phyloP scores from a whole-genome alignment of 2,113 vertebrate species.

The Panthera leo region DNA sequence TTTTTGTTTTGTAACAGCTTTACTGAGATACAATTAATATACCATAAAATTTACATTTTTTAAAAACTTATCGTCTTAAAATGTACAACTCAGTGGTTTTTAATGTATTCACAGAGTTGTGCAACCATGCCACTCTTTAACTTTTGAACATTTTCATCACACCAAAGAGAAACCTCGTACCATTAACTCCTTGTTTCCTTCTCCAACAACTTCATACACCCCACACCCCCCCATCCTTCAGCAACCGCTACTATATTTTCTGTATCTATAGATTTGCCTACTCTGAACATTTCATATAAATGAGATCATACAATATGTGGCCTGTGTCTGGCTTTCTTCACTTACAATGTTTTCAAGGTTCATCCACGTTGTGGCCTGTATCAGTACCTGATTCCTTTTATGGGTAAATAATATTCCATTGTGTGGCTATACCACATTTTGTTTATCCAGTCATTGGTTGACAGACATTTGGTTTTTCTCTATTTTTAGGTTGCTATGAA shows the following conservation, averaged over 20 bases:
- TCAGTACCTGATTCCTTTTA: background rate
- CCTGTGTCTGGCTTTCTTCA: background rate
- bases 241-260: background rate
- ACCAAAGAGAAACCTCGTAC: background rate
- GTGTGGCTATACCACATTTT: background rate
- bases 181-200: background rate
- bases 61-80: background rate
- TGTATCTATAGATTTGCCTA: background rate
- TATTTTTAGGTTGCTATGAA: background rate
- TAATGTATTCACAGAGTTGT: background rate
- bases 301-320: background rate
- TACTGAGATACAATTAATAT: background rate
- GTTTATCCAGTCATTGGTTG: background rate
- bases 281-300: background rate
- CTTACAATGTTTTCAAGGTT: background rate
- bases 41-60: background rate
- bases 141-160: background rate
- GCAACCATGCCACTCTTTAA: background rate
- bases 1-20: conserved; percentile 17
- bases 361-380: background rate
- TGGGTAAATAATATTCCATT: background rate
- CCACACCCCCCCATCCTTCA: background rate
- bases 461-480: background rate
- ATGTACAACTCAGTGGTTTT: background rate
- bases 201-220: background rate